Conservation (phyloP, 64 coral and sea anemone species). For the Trachythela sp. region DNA sequence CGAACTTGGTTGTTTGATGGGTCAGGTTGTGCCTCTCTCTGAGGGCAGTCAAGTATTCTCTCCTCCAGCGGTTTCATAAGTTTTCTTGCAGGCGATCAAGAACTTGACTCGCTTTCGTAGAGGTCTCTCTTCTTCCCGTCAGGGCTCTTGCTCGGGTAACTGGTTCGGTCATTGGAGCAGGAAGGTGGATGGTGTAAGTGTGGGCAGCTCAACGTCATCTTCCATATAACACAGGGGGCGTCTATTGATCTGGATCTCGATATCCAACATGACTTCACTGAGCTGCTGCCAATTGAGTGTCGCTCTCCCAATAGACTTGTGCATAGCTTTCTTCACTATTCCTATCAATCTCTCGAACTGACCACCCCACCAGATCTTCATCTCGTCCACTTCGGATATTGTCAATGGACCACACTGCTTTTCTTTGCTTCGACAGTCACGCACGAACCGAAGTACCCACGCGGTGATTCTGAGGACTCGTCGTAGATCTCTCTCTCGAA, state of each 20-base stretch:
- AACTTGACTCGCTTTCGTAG: slow-evolving; percentile 28
- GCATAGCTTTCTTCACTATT: slow-evolving; percentile 27
- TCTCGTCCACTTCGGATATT: too few relatives aligned
- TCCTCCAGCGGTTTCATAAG: slow-evolving; percentile 22
- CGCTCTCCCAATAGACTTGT: slow-evolving; percentile 23
- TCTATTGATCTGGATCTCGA: slow-evolving; percentile 45
- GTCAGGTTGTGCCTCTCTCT: slow-evolving; percentile 48
- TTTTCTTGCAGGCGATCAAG: slow-evolving; percentile 23
- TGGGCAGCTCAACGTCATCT: slow-evolving; percentile 27
- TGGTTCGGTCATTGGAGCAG: slow-evolving; percentile 17
- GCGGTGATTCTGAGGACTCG: background rate
- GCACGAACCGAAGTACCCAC: background rate
- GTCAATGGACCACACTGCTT: too few relatives aligned
- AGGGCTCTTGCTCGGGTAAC: background rate
- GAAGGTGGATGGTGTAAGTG: slow-evolving; percentile 30
- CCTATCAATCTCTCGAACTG: slow-evolving; percentile 44
- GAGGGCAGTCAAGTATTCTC: slow-evolving; percentile 43
- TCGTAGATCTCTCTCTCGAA: too few relatives aligned
- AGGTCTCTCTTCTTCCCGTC: background rate
- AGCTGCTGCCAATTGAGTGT: slow-evolving; percentile 16
- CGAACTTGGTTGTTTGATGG: slow-evolving; percentile 11
- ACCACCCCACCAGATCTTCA: slow-evolving; percentile 19
- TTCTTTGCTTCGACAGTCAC: background rate
- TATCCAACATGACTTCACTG: slow-evolving; percentile 30
- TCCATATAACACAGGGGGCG: slow-evolving; percentile 36